Base-by-base conservation (phyloP, 2,888 invertebrate species). In the Sesia apiformis region DNA sequence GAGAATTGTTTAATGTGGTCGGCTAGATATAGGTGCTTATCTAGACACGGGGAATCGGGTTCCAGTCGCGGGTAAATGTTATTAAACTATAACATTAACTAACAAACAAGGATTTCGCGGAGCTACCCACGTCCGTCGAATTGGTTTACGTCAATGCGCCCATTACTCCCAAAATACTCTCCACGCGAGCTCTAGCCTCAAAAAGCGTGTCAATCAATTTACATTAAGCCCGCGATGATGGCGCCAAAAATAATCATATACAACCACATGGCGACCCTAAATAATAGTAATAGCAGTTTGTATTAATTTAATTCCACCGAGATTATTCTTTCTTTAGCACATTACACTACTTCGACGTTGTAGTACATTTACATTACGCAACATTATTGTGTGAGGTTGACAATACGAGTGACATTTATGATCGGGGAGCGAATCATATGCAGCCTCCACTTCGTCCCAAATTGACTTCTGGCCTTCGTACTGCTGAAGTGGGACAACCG, bases 131-230 rank as follows among this genome's bases (percentile, higher is more conserved):
- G 80, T 77, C 75, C 67, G 72, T 69, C 63, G 70, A 78, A 77
- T 76, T 73, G 77, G 78, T 85, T 85, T 81, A 81, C 84, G 83
- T 87, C 85, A 84, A 74, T 75, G 76, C 75, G 75, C 72, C 79
- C 77, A 79, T 79, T 77, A 76, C 74, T 75, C 76, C 79, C 65
- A 72, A 84, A 85, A 87, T 86, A 84, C 67, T 71, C 71, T 69
- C 70, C 76, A 73, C 75, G 75, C 78, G 72, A 76, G 76, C 74
- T 70, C 68, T 67, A 74, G 64, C 63, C 65, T 70, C 74, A 78
- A 82, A 84, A 83, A 80, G 74, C 84, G 70, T 83, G 81, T 81
- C 84, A 84, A 83, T 87, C 83, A 80, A 81, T 82, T 78, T 67
- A 74, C 72, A 79, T 80, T 75, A 74, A 69, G 69, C 69, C 64